Evolutionary conservation across 2,888 invertebrate genomes (phyloP).

Genomic region (Lamellibrachia satsuma): DNA sequence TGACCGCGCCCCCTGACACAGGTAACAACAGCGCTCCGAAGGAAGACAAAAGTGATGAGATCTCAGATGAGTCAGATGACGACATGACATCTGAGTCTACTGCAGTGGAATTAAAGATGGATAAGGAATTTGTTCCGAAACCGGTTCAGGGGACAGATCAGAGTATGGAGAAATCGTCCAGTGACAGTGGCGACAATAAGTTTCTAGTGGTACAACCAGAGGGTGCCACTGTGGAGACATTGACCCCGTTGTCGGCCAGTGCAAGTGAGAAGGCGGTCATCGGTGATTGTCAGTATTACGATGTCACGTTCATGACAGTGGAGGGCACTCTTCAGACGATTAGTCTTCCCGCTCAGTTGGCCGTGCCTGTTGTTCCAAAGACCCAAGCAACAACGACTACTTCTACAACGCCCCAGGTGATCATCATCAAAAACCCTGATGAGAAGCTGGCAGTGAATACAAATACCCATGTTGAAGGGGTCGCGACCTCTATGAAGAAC

Average conservation of each 20-base stretch:
- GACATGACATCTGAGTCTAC: neutral
- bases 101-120: neutral
- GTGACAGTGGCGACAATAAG: neutral
- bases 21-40: neutral
- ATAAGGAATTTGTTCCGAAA: neutral
- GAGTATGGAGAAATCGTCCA: neutral
- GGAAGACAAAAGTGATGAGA: neutral
- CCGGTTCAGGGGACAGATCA: neutral
- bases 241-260: neutral
- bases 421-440: neutral
- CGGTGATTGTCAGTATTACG: conserved; percentile 21
- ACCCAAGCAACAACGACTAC: neutral
- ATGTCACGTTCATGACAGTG: neutral
- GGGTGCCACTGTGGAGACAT: neutral
- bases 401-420: neutral
- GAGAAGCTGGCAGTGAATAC: neutral
- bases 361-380: neutral
- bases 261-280: neutral
- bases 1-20: neutral
- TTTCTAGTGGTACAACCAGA: neutral
- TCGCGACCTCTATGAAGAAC: neutral
- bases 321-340: neutral
- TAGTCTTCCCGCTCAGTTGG: neutral
- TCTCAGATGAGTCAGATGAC: neutral
- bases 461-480: neutral